Evolutionary conservation across 2,888 invertebrate species (phyloP).

Genomic region (Omphaloscelis lunosa): DNA sequence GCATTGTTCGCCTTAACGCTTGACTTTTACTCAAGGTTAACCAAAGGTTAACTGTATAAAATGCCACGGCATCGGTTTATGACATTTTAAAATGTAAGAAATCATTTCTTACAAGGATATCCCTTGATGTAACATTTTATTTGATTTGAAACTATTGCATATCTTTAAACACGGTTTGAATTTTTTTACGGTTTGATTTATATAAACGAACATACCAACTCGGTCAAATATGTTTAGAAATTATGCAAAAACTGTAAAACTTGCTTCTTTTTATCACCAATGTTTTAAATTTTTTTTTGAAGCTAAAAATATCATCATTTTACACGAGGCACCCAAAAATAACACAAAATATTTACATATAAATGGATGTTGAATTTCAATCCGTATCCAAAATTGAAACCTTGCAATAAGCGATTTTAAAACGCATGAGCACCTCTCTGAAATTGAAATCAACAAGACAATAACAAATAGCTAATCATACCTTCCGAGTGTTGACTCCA

Average conservation of each 20-base stretch:
- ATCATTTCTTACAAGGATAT: slow-evolving; percentile 53
- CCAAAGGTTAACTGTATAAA: slow-evolving; percentile 66
- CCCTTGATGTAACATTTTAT: slow-evolving; percentile 27
- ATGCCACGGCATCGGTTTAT: slow-evolving; percentile 64
- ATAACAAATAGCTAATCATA: background rate
- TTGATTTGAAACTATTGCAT: slow-evolving; percentile 48
- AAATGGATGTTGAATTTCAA: slow-evolving; percentile 62
- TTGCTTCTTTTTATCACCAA: background rate
- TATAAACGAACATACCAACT: background rate
- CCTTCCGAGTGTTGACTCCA: slow-evolving; percentile 8
- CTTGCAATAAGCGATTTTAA: slow-evolving; percentile 43
- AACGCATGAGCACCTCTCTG: background rate
- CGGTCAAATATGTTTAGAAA: background rate
- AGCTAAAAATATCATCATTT: slow-evolving; percentile 35
- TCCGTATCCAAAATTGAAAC: slow-evolving; percentile 40
- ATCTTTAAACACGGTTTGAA: background rate
- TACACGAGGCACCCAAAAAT: slow-evolving; percentile 51
- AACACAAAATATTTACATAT: slow-evolving; percentile 53
- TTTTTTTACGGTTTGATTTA: background rate
- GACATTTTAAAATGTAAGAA: slow-evolving; percentile 65
- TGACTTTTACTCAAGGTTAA: slow-evolving; percentile 70
- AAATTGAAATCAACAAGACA: slow-evolving; percentile 5
- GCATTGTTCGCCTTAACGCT: slow-evolving; percentile 67
- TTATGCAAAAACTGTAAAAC: background rate
- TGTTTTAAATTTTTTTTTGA: no score